These are phyloP conservation scores for Plebejus argus DNA, from an alignment of 2,888 invertebrate genomes.

Conservation along the genomic window DNA sequence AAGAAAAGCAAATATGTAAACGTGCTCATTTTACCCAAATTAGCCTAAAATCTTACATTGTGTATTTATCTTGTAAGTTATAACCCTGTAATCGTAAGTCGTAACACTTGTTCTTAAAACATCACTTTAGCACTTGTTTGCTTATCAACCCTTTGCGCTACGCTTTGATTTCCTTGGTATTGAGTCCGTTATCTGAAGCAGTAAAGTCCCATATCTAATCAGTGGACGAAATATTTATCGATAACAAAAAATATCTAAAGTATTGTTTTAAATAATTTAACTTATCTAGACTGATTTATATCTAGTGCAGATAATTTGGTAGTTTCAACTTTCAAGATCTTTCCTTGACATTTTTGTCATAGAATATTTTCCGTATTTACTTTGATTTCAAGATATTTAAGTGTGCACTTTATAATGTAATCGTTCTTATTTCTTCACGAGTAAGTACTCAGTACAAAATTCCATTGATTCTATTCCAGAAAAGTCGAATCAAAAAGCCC, in stretches of 20 bases:
- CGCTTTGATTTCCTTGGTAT: slow-evolving; percentile 1
- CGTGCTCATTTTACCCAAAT: no score
- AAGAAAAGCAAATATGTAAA: no score
- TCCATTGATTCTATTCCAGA: background rate
- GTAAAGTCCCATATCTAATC: background rate
- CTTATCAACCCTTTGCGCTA: background rate
- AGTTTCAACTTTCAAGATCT: background rate
- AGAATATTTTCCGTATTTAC: background rate
- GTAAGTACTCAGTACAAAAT: background rate
- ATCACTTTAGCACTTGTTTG: background rate
- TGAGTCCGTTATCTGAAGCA: slow-evolving; percentile 2
- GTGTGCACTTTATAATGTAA: background rate
- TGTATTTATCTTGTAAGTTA: no score
- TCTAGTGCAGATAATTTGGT: slow-evolving; percentile 3
- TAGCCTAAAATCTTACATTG: no score
- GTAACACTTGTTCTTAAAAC: background rate
- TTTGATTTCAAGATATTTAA: background rate
- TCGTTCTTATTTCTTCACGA: background rate
- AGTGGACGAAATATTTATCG: slow-evolving; percentile 23
- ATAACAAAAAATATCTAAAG: slow-evolving; percentile 24
- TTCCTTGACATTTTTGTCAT: background rate
- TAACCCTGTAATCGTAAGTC: no score
- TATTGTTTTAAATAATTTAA: slow-evolving; percentile 21
- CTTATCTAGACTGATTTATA: slow-evolving; percentile 28
- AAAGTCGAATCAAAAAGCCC: background rate